phyloP scores from a whole-genome alignment of 2,888 invertebrate species.

The Caenorhabditis sp. region DNA sequence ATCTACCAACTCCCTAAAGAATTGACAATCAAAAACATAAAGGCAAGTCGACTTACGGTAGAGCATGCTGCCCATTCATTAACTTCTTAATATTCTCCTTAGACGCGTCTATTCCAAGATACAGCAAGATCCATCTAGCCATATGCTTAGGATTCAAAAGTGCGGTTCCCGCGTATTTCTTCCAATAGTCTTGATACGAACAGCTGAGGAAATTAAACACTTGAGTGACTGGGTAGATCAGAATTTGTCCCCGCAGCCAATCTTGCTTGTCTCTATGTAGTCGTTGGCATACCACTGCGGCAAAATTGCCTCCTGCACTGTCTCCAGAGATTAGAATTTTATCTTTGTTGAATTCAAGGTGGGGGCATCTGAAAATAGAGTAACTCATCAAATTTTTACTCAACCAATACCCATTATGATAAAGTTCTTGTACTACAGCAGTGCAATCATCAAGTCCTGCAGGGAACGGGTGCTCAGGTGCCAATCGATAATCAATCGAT shows the following conservation, averaged over 20 bases:
- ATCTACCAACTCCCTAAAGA: constrained; percentile 29
- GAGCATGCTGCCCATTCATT: constrained; percentile 74
- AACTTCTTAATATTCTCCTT: constrained; percentile 75
- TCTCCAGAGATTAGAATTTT: constrained; percentile 81
- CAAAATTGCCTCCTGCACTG: constrained; percentile 82
- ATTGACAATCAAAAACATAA: no score
- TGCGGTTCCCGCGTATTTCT: constrained; percentile 68
- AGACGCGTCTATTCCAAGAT: constrained; percentile 76
- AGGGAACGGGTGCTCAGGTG: constrained; percentile 84
- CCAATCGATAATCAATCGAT: constrained; percentile 79
- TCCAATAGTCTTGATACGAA: constrained; percentile 79
- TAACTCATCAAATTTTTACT: no score
- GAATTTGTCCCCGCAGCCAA: constrained; percentile 81
- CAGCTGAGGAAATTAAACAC: constrained; percentile 82
- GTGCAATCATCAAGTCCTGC: constrained; percentile 84
- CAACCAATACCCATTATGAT: constrained; percentile 74
- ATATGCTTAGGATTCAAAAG: constrained; percentile 72
- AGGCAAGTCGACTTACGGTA: constrained; percentile 51
- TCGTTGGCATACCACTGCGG: constrained; percentile 70
- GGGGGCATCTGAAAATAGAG: constrained; percentile 66
- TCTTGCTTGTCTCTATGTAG: constrained; percentile 38
- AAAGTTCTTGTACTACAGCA: constrained; percentile 73
- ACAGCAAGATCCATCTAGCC: constrained; percentile 78
- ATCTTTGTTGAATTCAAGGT: constrained; percentile 74
- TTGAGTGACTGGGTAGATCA: constrained; percentile 84